A percentile compares a stretch with the other conserved stretches of the same genome.
phyloP scores from a whole-genome alignment of 2,888 invertebrate genomes.

The Mesoligia furuncula region DNA sequence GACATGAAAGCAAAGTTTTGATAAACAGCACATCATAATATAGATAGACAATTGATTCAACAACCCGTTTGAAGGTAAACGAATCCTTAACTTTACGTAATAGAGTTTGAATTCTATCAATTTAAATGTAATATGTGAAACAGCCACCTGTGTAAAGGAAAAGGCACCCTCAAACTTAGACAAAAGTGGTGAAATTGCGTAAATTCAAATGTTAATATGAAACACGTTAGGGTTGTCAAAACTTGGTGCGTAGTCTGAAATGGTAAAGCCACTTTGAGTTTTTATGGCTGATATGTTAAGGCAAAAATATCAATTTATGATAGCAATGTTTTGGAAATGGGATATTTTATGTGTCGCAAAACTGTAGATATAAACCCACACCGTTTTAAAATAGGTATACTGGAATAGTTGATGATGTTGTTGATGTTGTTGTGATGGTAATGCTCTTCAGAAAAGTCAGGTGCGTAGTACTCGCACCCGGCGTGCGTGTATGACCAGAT shows the following conservation, averaged over 20 bases:
- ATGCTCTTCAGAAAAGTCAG: no score
- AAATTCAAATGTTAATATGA: slow-evolving; percentile 11
- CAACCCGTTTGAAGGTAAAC: slow-evolving; percentile 18
- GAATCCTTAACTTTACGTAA: background rate
- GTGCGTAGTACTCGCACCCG: no score
- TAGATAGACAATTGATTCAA: slow-evolving; percentile 24
- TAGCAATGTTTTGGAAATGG: slow-evolving; percentile 11
- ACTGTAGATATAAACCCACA: background rate
- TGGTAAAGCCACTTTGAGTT: slow-evolving; percentile 46
- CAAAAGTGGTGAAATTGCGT: slow-evolving; percentile 14
- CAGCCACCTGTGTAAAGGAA: background rate
- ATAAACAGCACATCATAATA: slow-evolving; percentile 37
- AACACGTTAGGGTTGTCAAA: slow-evolving; percentile 39
- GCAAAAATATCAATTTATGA: slow-evolving; percentile 3
- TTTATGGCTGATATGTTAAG: slow-evolving; percentile 23
- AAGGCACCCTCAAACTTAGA: background rate
- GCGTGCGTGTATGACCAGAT: no score
- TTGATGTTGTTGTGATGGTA: no score
- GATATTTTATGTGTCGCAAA: slow-evolving; percentile 9
- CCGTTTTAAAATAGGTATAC: background rate
- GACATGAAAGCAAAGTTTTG: slow-evolving; percentile 57
- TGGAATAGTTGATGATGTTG: background rate
- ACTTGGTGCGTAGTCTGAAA: slow-evolving; percentile 41
- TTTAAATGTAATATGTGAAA: background rate
- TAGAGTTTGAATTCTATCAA: slow-evolving; percentile 26